A percentile compares a stretch with the other conserved stretches of the same genome.
Evolutionary conservation across 2,797 vertebrate species (phyloP).

Genomic region (Xerus rutilus): DNA sequence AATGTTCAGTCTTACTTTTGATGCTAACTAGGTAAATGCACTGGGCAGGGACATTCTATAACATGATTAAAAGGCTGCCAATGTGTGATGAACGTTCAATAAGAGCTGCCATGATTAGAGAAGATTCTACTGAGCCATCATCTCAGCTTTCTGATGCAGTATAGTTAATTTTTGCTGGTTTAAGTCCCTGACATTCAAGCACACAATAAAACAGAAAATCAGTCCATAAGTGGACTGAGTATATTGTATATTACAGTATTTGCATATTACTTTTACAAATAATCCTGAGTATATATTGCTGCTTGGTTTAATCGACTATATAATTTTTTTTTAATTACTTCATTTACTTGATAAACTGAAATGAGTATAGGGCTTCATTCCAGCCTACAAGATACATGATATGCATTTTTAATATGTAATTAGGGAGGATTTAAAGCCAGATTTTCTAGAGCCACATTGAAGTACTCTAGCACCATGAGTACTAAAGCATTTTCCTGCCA

Average conservation of each 20-base stretch:
- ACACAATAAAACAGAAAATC: slow-evolving; percentile 67
- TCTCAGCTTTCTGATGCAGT: slow-evolving; percentile 21
- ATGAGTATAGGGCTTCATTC: slow-evolving; percentile 45
- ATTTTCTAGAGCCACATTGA: slow-evolving; percentile 2
- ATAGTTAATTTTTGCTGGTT: slow-evolving; percentile 45
- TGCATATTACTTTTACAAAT: slow-evolving; percentile 73
- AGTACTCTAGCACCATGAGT: background rate
- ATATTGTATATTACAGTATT: too few relatives aligned
- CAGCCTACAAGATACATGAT: slow-evolving; percentile 30
- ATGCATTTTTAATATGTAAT: slow-evolving; percentile 64
- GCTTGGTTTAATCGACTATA: slow-evolving; percentile 61
- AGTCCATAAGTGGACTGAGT: slow-evolving; percentile 26
- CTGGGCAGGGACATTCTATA: background rate
- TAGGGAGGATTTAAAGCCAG: slow-evolving; percentile 62
- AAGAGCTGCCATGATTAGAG: slow-evolving; percentile 1
- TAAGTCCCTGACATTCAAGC: slow-evolving; percentile 61
- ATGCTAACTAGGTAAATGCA: slow-evolving; percentile 4
- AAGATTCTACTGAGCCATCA: background rate
- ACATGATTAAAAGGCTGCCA: slow-evolving; percentile 5
- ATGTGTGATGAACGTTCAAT: slow-evolving; percentile 10
- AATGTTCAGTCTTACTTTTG: slow-evolving; percentile 4
- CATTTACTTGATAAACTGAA: slow-evolving; percentile 73
- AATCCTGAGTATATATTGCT: slow-evolving; percentile 62
- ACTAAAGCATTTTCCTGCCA: background rate
- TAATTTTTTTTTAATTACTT: slow-evolving; percentile 59